These are phyloP conservation scores for Drosophila gunungcola DNA, from an alignment of 1,140 invertebrate species.

Conservation along the genomic window DNA sequence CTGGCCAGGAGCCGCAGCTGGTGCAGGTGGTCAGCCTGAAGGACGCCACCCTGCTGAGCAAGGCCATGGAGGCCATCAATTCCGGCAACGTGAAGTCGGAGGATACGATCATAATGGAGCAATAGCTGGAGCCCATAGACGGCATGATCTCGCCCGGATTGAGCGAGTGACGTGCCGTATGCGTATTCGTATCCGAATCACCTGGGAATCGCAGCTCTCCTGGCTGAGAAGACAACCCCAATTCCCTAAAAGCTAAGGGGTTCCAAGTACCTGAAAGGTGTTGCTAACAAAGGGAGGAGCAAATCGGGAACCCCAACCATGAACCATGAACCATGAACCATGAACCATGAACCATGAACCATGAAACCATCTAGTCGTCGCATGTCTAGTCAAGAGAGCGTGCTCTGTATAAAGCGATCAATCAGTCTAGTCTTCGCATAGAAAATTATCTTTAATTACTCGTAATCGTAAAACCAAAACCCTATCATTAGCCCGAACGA, in stretches of 20 bases:
- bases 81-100: conserved; percentile 85
- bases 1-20: conserved; percentile 90
- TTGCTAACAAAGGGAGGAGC: conserved; percentile 7
- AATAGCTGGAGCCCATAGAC: conserved; percentile 65
- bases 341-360: not conserved
- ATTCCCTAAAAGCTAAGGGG: too few species aligned
- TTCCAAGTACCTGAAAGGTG: conserved; percentile 19
- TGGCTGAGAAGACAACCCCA: not conserved
- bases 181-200: not conserved
- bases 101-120: conserved; percentile 84
- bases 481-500: not conserved
- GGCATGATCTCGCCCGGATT: conserved; percentile 43
- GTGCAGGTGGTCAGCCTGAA: conserved; percentile 93
- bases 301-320: not conserved
- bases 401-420: conserved; percentile 39
- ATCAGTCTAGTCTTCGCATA: conserved; percentile 48
- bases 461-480: not conserved
- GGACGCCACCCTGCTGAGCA: conserved; percentile 91
- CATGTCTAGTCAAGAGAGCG: conserved; percentile 38
- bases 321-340: not conserved
- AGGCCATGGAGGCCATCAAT: conserved; percentile 89
- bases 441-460: conserved; percentile 42
- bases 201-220: conserved; percentile 11
- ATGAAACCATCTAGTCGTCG: conserved; percentile 11
- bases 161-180: conserved; percentile 35